A percentile compares a stretch with the other conserved stretches of the same genome.
These are phyloP conservation scores for Atta texana DNA, from an alignment of 1,140 invertebrate genomes.

Conservation along the genomic window DNA sequence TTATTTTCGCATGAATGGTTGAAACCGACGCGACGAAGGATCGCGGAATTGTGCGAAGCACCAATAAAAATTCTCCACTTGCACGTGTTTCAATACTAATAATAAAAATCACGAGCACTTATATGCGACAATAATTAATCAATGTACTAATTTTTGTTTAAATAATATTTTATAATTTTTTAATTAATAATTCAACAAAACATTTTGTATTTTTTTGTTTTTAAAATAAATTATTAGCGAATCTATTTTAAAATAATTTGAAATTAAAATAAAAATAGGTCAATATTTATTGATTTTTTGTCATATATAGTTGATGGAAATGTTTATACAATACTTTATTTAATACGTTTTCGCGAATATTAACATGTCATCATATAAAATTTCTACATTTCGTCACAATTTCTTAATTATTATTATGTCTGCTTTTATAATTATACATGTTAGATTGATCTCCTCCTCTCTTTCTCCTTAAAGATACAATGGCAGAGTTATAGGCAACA, in stretches of 20 bases:
- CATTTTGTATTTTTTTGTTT: neutral
- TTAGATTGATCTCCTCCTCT: neutral
- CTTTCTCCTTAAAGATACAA: neutral
- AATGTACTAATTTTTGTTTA: neutral
- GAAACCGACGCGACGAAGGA: neutral
- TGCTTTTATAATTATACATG: neutral
- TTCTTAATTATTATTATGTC: conserved; percentile 25
- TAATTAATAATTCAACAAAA: neutral
- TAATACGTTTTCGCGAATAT: neutral
- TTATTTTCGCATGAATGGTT: conserved; percentile 17
- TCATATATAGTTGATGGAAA: neutral
- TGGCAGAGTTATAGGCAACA: conserved; percentile 9
- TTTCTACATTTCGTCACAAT: neutral
- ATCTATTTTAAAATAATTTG: conserved; percentile 6
- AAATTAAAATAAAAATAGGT: neutral
- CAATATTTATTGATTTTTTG: neutral
- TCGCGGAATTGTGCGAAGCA: neutral
- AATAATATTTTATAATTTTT: conserved; percentile 6
- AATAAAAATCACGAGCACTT: neutral
- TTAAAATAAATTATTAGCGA: neutral
- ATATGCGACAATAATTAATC: neutral
- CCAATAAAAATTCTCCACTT: neutral
- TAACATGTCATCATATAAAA: neutral
- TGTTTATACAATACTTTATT: neutral
- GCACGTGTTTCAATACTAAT: neutral